These are phyloP conservation scores for Drosophila putrida DNA, from an alignment of 2,888 invertebrate genomes.

Conservation along the genomic window DNA sequence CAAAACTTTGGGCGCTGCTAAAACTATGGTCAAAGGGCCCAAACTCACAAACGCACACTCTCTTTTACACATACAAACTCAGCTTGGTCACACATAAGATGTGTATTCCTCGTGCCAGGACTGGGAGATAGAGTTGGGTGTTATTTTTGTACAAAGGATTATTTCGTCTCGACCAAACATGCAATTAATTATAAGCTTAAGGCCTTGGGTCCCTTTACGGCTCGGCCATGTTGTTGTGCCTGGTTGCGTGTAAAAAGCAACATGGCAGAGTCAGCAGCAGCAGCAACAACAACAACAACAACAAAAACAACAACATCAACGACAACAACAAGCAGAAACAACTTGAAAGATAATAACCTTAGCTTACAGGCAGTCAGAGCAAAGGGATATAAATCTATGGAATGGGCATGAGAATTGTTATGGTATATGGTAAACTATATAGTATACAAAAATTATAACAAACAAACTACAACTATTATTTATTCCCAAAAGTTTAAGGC, in stretches of 20 bases:
- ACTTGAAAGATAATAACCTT: constrained; percentile 84
- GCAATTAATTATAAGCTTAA: constrained; percentile 86
- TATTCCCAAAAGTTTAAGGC: constrained; percentile 84
- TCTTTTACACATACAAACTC: not conserved
- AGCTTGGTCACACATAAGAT: constrained; percentile 53
- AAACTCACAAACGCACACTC: constrained; percentile 18
- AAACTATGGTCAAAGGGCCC: constrained; percentile 73
- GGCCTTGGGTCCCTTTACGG: constrained; percentile 83
- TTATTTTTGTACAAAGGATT: constrained; percentile 83
- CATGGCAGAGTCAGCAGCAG: constrained; percentile 55
- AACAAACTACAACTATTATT: constrained; percentile 78
- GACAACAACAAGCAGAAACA: constrained; percentile 53
- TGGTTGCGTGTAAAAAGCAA: constrained; percentile 60
- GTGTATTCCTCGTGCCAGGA: constrained; percentile 23
- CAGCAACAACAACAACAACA: constrained; percentile 34
- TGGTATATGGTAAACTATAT: constrained; percentile 3
- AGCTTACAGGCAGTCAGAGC: constrained; percentile 59
- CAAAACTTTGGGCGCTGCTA: constrained; percentile 64
- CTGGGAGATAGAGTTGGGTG: constrained; percentile 55
- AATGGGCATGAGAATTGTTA: constrained; percentile 26
- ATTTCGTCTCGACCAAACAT: constrained; percentile 85
- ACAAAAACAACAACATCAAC: constrained; percentile 51
- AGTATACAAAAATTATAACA: constrained; percentile 24
- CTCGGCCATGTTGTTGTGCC: constrained; percentile 68
- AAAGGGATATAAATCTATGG: constrained; percentile 12